These are phyloP conservation scores for Pygocentrus nattereri DNA, from an alignment of 2,797 vertebrate genomes.

Conservation along the genomic window DNA sequence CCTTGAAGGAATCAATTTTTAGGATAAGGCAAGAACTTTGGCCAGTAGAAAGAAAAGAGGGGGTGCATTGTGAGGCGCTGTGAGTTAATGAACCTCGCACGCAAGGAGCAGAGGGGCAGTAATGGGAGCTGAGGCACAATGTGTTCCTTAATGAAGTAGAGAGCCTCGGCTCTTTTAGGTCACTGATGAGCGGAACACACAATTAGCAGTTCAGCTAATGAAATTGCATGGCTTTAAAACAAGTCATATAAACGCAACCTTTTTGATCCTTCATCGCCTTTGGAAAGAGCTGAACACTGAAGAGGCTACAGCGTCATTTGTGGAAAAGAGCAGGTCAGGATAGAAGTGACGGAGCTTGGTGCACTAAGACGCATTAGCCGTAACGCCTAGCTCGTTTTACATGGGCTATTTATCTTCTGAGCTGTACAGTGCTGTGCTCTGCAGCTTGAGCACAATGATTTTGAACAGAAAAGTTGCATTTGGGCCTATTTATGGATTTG, in stretches of 20 bases:
- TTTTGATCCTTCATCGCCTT: constrained; percentile 14
- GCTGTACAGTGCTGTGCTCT: constrained; percentile 25
- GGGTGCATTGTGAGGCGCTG: not conserved
- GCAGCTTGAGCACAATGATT: constrained; percentile 35
- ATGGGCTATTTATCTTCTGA: constrained; percentile 38
- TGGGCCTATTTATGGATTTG: constrained; percentile 47
- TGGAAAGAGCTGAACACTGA: not conserved
- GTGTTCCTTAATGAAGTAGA: constrained; percentile 59
- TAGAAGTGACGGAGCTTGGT: constrained; percentile 19
- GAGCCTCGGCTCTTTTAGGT: constrained; percentile 63
- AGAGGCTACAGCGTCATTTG: not conserved
- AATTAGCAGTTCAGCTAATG: constrained; percentile 60
- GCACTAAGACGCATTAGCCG: constrained; percentile 44
- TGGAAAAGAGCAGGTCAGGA: constrained; percentile 6
- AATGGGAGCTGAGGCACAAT: constrained; percentile 44
- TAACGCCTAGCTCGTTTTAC: constrained; percentile 40
- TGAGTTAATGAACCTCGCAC: constrained; percentile 47
- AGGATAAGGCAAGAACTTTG: constrained; percentile 32
- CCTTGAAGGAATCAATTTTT: constrained; percentile 44
- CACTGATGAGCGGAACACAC: constrained; percentile 60
- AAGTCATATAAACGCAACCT: constrained; percentile 38
- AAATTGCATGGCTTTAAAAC: constrained; percentile 61
- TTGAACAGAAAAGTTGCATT: constrained; percentile 41
- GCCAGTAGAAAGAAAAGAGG: constrained; percentile 1
- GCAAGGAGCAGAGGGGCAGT: constrained; percentile 16